Evolutionary conservation across 2,797 vertebrate species (phyloP).

Genomic region (Rallus crepitans): DNA sequence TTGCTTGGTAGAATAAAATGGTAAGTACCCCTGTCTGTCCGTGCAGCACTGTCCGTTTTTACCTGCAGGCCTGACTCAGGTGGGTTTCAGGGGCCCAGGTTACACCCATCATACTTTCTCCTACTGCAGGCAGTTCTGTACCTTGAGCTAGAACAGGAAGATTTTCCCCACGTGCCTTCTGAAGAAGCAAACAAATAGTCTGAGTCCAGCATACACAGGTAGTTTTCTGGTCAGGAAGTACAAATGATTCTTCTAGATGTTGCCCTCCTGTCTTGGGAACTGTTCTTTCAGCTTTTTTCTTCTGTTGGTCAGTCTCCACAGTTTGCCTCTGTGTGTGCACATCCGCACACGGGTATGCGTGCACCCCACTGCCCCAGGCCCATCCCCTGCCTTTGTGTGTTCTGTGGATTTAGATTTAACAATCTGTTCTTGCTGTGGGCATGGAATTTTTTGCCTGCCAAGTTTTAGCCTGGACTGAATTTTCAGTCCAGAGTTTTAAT

Average conservation of each 20-base stretch:
- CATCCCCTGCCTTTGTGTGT: neutral
- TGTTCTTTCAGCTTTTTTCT: neutral
- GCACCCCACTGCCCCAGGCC: rapidly evolving
- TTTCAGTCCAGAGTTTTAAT: constrained; percentile 21
- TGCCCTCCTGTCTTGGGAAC: neutral
- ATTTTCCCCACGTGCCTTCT: neutral
- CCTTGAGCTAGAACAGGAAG: neutral
- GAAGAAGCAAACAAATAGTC: neutral
- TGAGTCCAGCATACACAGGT: neutral
- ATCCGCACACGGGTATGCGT: rapidly evolving
- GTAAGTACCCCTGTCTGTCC: rapidly evolving
- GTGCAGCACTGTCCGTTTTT: neutral
- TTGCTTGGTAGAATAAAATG: neutral
- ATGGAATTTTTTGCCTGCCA: neutral
- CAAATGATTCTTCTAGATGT: neutral
- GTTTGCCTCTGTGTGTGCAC: rapidly evolving
- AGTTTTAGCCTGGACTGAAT: neutral
- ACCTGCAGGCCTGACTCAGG: neutral
- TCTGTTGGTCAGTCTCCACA: neutral
- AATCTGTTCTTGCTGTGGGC: neutral
- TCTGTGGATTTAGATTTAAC: neutral
- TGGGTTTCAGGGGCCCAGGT: neutral
- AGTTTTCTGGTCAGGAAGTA: neutral
- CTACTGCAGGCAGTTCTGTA: neutral
- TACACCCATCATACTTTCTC: neutral